phyloP scores from a whole-genome alignment of 2,888 invertebrate genomes.

The Drosophila nr. fundita region DNA sequence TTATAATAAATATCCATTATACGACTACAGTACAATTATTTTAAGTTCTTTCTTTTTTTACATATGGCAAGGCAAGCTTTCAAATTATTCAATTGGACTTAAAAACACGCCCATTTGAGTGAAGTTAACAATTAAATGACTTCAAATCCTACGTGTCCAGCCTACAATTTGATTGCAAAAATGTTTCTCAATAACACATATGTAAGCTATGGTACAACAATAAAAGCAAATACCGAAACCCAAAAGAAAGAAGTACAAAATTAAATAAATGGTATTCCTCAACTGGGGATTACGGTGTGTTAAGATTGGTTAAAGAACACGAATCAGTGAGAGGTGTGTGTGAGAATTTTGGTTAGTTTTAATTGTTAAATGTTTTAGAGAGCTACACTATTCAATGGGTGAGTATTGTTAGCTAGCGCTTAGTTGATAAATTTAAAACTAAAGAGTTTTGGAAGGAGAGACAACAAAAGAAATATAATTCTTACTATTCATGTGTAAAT shows the following conservation, averaged over 20 bases:
- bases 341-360: slow-evolving; percentile 29
- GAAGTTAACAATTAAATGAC: slow-evolving; percentile 32
- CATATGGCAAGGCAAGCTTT: background rate
- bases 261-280: slow-evolving; percentile 35
- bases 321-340: slow-evolving; percentile 59
- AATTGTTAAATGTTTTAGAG: slow-evolving; percentile 4
- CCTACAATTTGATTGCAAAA: slow-evolving; percentile 40
- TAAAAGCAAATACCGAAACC: slow-evolving; percentile 20
- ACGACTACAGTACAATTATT: background rate
- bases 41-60: background rate
- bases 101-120: slow-evolving; percentile 24
- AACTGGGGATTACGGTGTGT: slow-evolving; percentile 22
- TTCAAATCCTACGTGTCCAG: slow-evolving; percentile 49
- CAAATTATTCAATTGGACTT: background rate
- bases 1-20: background rate
- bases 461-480: slow-evolving; percentile 80
- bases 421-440: slow-evolving; percentile 60
- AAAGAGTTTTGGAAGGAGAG: slow-evolving; percentile 67
- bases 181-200: slow-evolving; percentile 6
- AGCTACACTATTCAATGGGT: slow-evolving; percentile 26
- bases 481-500: slow-evolving; percentile 88
- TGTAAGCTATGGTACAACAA: slow-evolving; percentile 63
- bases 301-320: slow-evolving; percentile 22
- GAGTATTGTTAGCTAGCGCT: slow-evolving; percentile 43
- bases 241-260: slow-evolving; percentile 1